phyloP scores from a whole-genome alignment of 2,888 invertebrate species.

The Rosalia funebris region DNA sequence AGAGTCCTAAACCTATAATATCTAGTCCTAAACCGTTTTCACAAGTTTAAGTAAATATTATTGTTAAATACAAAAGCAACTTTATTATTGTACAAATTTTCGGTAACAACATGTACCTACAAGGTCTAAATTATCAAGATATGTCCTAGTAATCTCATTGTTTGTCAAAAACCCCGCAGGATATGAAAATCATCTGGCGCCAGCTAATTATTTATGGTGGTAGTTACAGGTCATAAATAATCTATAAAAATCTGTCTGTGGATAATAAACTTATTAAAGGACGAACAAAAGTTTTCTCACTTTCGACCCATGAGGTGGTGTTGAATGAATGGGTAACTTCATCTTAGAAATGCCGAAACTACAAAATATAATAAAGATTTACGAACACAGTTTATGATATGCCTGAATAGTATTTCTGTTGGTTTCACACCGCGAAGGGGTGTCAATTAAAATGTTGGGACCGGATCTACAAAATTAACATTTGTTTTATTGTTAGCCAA shows the following conservation, averaged over 20 bases:
- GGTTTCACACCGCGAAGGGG: neutral
- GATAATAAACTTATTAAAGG: constrained; percentile 6
- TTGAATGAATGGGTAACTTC: neutral
- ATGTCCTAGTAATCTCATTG: constrained; percentile 9
- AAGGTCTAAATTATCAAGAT: neutral
- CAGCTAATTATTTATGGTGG: constrained; percentile 7
- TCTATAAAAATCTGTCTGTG: constrained; percentile 2
- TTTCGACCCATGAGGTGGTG: constrained; percentile 3
- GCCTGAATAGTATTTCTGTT: constrained; percentile 2
- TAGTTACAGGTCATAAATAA: neutral
- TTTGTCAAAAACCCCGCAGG: neutral
- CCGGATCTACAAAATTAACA: no score
- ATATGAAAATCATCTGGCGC: constrained; percentile 19
- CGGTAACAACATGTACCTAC: constrained; percentile 1
- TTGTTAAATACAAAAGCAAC: neutral
- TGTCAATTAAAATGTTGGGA: neutral
- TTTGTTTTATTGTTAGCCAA: no score
- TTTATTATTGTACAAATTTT: constrained; percentile 5
- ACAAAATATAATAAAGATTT: constrained; percentile 7
- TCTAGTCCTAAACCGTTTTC: no score
- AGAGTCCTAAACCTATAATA: no score
- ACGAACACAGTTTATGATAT: neutral
- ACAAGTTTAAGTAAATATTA: no score
- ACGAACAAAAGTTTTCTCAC: constrained; percentile 7
- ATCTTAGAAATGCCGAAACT: constrained; percentile 1